These are phyloP conservation scores for Rapana venosa DNA, from an alignment of 2,888 invertebrate genomes.

Conservation along the genomic window DNA sequence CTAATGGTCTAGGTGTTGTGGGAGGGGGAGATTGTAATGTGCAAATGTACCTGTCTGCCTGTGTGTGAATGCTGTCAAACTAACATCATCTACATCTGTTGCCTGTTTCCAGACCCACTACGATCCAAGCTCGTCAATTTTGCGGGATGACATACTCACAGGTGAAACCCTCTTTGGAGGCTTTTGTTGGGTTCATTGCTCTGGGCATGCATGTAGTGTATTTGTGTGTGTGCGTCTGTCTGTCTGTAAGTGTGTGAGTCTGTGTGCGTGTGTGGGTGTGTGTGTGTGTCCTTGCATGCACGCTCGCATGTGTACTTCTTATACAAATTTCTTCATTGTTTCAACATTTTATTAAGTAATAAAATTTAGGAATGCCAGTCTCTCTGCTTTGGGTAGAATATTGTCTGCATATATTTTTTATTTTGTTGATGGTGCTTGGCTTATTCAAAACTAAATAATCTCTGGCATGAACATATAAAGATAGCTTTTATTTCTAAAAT, in stretches of 20 bases:
- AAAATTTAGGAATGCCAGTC: no score
- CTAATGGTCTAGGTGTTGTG: background rate
- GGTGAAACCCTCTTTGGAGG: constrained; percentile 51
- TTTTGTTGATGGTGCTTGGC: no score
- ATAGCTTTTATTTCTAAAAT: no score
- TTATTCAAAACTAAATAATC: no score
- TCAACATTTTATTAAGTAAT: no score
- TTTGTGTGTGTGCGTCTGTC: background rate
- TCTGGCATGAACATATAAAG: no score
- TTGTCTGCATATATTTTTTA: no score
- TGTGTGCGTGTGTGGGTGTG: background rate
- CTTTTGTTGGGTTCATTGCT: background rate
- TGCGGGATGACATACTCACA: constrained; percentile 83
- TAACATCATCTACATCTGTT: background rate
- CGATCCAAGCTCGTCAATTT: constrained; percentile 79
- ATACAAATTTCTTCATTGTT: no score
- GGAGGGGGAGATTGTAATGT: background rate
- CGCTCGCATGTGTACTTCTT: no score
- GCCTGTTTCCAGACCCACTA: constrained; percentile 81
- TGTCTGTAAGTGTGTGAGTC: background rate
- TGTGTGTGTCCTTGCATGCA: background rate
- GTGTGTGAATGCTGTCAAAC: background rate
- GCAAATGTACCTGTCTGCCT: background rate
- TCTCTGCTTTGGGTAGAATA: no score
- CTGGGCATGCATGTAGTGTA: background rate